Conservation (phyloP, 2,113 vertebrate genomes). For the Proteles cristata region DNA sequence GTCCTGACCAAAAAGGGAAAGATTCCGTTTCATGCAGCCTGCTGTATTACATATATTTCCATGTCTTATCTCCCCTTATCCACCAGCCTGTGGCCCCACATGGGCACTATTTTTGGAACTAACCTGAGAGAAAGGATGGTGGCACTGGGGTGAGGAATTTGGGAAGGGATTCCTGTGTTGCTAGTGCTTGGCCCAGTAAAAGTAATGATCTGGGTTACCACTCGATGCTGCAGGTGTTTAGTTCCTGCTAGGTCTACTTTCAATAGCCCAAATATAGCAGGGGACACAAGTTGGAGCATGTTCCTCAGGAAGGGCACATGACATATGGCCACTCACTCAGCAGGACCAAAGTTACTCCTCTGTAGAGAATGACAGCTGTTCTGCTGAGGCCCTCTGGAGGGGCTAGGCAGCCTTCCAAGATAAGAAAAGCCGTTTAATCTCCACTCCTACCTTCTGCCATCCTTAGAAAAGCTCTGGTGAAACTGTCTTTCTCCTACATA, state of each 20-base stretch:
- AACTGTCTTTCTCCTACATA: background rate
- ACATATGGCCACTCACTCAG: slow-evolving; percentile 49
- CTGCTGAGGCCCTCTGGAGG: slow-evolving; percentile 29
- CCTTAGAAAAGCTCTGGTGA: background rate
- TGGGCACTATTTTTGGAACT: slow-evolving; percentile 60
- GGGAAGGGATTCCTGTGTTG: slow-evolving; percentile 51
- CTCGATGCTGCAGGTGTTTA: slow-evolving; percentile 58
- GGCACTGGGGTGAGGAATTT: slow-evolving; percentile 58
- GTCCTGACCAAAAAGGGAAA: background rate
- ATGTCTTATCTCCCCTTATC: background rate
- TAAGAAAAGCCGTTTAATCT: background rate
- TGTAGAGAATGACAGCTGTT: slow-evolving; percentile 57
- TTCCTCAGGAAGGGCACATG: slow-evolving; percentile 59
- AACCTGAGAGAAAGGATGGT: slow-evolving; percentile 29
- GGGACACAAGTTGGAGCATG: slow-evolving; percentile 65
- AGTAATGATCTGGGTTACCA: slow-evolving; percentile 56
- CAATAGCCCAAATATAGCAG: slow-evolving; percentile 75
- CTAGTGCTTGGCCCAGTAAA: slow-evolving; percentile 51
- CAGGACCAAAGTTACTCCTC: slow-evolving; percentile 48
- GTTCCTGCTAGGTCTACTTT: slow-evolving; percentile 70
- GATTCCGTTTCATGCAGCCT: slow-evolving; percentile 24
- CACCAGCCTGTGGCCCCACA: background rate
- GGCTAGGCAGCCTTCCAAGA: slow-evolving; percentile 32
- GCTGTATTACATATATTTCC: background rate
- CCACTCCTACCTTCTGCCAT: background rate